Base-by-base conservation (phyloP, 1,140 invertebrate genomes). In the Monochamus saltuarius region DNA sequence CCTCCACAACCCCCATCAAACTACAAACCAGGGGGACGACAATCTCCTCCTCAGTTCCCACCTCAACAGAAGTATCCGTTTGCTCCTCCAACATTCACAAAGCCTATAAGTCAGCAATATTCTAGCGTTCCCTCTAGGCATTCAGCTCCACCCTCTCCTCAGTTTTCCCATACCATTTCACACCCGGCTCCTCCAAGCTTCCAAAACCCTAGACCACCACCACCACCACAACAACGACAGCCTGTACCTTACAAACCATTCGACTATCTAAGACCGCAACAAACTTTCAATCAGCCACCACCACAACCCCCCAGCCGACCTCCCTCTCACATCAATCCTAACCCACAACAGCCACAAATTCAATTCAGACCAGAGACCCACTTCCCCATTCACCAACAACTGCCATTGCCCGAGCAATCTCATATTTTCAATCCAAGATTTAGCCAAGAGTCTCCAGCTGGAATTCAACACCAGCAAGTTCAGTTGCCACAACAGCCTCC, bases 251-350 rank as follows among this genome's bases (percentile, higher is more conserved):
- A 73, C 52, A 67, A 70, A 58, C 73, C 71, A 0, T 73, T 72
- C 55, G 70, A 70, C 17, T 60, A 61, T 45, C 22, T 70, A 17
- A 59, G 62, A 50, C 57, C 66, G 35, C 61, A 58, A 51, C 63
- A 61, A 39, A 53, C 35, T 7, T 56, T 45, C 34, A 3, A 50
- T 16, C 50, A 52, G 22, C 52, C 35, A 80, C 62, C 60, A 79
- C 54, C 71, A 74, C 52, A 73, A 62, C 17, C 71, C 34, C 42
- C 57, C 7, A 39, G 29, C 16, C 62, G 40, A 46, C 78, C 38
- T 75, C 65, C 42, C 66, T 69, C 61, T 69, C 73, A 61, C 71
- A 74, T 72, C 81, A 74, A 73, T 78, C 57, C 79, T 81, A 65
- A 75, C 77, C 73, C 66, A 81, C 74, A 58, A 67, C 72, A 22